Base-by-base conservation (phyloP, 2,888 invertebrate genomes). In the Abrostola tripartita region DNA sequence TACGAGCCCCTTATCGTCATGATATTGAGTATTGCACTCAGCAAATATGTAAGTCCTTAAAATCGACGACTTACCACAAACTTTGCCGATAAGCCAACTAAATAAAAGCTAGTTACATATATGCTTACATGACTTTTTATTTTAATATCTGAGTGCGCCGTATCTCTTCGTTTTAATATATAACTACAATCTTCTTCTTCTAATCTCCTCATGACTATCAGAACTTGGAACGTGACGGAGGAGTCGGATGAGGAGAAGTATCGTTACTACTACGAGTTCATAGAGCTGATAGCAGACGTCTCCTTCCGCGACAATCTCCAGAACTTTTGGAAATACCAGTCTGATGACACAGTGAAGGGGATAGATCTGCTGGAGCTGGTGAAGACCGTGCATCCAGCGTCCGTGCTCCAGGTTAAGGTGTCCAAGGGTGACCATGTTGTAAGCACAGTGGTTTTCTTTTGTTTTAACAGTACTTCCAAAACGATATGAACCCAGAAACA, bases 251-350 rank as follows among this genome's bases (percentile, higher is more conserved):
- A 84, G 0, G 89, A 89, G 2, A 86, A 85, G 41, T 94, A 85
- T 78, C 87, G 85, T 37, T 94, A 94, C 71, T 95, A 95, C 81
- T 85, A 82, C 44, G 90, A 90, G 37, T 95, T 95, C 75, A 74
- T 95, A 0, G 90, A 92, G 66, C 86, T 94, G 65, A 86, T 94
- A 0, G 85, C 93, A 0, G 93, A 93, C 51, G 90, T 95, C 1
- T 94, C 94, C 0, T 95, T 95, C 81, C 79, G 95, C 1, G 88
- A 89, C 9, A 95, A 95, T 64, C 72, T 97, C 71, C 95, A 97
- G 81, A 95, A 97, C 87, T 97, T 97, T 82, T 95, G 97, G 88
- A 96, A 96, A 87, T 95, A 95, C 64, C 97, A 97, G 87, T 90
- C 90, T 5, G 95, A 96, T 44, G 95, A 95, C 5, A 95, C 95